Evolutionary conservation across 2,113 vertebrate species (phyloP).

Genomic region (Phycodurus eques): DNA sequence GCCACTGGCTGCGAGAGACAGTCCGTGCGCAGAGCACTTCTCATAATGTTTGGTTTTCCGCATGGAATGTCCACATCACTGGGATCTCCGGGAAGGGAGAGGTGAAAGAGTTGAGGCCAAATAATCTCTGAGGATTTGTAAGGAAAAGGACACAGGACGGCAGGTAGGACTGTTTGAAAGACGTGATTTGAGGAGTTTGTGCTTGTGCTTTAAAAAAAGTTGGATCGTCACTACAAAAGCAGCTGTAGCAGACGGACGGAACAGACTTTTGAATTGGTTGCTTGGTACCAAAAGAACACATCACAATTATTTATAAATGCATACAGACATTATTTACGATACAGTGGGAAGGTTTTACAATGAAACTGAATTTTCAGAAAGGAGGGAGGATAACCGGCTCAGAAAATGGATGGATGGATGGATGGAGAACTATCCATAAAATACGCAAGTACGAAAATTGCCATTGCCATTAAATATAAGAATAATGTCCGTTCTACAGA

Average conservation of each 20-base stretch:
- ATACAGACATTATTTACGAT: background rate
- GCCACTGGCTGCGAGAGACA: conserved; percentile 63
- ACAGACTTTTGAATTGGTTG: background rate
- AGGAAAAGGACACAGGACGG: conserved; percentile 28
- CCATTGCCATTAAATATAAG: background rate
- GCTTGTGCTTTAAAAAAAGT: conserved; percentile 14
- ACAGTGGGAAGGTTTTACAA: background rate
- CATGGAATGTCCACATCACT: conserved; percentile 73
- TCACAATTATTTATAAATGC: background rate
- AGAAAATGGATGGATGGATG: too few species aligned
- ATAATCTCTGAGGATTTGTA: conserved; percentile 46
- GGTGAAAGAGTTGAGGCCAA: conserved; percentile 32
- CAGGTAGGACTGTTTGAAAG: conserved; percentile 48
- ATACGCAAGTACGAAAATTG: background rate
- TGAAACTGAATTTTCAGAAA: background rate
- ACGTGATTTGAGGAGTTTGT: conserved; percentile 3
- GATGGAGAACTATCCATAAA: background rate
- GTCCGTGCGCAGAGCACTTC: conserved; percentile 64
- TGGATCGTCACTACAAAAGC: background rate
- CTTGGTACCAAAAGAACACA: background rate
- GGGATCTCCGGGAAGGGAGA: conserved; percentile 57
- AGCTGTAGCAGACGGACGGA: background rate
- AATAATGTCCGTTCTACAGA: background rate
- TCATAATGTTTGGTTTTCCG: conserved; percentile 75
- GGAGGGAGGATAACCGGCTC: too few species aligned